Evolutionary conservation across 2,888 invertebrate genomes (phyloP).

Genomic region (Pharmacophagus antenor): DNA sequence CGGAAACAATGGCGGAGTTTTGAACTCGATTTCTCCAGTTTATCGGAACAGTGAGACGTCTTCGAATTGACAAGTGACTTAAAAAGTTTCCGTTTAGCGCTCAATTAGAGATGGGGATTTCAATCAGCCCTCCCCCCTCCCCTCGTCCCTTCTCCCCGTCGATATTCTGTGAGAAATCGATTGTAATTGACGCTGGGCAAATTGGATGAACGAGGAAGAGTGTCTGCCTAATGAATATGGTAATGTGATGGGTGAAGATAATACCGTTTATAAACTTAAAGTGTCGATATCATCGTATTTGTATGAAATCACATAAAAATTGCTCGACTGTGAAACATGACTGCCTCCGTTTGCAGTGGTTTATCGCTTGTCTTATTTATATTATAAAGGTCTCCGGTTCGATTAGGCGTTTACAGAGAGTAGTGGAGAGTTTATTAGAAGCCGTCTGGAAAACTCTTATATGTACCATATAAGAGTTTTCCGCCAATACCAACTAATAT

Average conservation of each 20-base stretch:
- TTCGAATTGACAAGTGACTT: slow-evolving; percentile 40
- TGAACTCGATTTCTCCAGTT: slow-evolving; percentile 31
- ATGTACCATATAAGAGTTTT: too few species aligned
- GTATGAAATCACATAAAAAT: not conserved
- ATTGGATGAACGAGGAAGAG: slow-evolving; percentile 38
- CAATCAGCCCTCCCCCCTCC: slow-evolving; percentile 34
- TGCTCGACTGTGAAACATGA: not conserved
- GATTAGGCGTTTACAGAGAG: too few species aligned
- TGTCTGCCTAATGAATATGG: slow-evolving; percentile 38
- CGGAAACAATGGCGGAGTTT: slow-evolving; percentile 33
- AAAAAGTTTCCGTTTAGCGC: slow-evolving; percentile 44
- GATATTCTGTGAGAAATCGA: slow-evolving; percentile 40
- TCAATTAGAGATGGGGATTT: slow-evolving; percentile 38
- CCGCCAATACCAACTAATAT: too few species aligned
- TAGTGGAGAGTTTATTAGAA: too few species aligned
- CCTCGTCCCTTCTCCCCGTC: too few species aligned
- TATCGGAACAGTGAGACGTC: slow-evolving; percentile 35
- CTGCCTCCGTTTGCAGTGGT: too few species aligned
- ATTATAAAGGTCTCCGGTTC: too few species aligned
- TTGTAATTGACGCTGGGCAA: slow-evolving; percentile 42
- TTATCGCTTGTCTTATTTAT: too few species aligned
- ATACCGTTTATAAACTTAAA: slow-evolving; percentile 11
- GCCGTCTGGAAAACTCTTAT: too few species aligned
- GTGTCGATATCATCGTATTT: slow-evolving; percentile 9
- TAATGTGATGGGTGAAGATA: slow-evolving; percentile 31